phyloP scores from a whole-genome alignment of 2,113 vertebrate genomes.

The Nansenia antarctica region DNA sequence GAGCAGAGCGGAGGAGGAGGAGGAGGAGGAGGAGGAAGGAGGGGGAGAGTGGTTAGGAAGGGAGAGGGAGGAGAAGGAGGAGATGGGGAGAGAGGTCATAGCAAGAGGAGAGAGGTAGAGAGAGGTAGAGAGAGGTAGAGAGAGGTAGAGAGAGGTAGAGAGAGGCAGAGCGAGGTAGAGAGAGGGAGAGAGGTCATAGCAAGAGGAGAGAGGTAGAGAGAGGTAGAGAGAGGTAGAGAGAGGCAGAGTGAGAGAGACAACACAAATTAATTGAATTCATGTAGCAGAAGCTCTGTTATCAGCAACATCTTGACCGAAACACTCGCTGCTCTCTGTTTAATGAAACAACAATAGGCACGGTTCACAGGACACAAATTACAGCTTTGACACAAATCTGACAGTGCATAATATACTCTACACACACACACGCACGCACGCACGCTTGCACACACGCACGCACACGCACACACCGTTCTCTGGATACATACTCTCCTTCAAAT shows the following conservation, averaged over 20 bases:
- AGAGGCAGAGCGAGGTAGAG: not conserved
- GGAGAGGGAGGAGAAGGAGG: not conserved
- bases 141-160: not conserved
- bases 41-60: too few relatives aligned
- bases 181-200: constrained; percentile 18
- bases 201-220: constrained; percentile 17
- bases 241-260: not conserved
- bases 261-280: constrained; percentile 53
- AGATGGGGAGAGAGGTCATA: too few relatives aligned
- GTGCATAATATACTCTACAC: not conserved
- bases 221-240: constrained; percentile 4
- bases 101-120: constrained; percentile 8
- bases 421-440: not conserved
- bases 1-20: not conserved
- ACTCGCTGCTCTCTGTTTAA: constrained; percentile 58
- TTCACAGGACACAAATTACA: constrained; percentile 53
- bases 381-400: constrained; percentile 33
- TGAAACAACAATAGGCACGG: constrained; percentile 56
- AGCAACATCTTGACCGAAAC: constrained; percentile 49
- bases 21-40: constrained; percentile 16
- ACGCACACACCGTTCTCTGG: constrained; percentile 8
- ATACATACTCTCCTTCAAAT: not conserved
- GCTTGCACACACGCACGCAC: constrained; percentile 1
- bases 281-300: constrained; percentile 44
- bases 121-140: constrained; percentile 15